Evolutionary conservation across 2,797 vertebrate genomes (phyloP).

Genomic region (Anguilla obscura): DNA sequence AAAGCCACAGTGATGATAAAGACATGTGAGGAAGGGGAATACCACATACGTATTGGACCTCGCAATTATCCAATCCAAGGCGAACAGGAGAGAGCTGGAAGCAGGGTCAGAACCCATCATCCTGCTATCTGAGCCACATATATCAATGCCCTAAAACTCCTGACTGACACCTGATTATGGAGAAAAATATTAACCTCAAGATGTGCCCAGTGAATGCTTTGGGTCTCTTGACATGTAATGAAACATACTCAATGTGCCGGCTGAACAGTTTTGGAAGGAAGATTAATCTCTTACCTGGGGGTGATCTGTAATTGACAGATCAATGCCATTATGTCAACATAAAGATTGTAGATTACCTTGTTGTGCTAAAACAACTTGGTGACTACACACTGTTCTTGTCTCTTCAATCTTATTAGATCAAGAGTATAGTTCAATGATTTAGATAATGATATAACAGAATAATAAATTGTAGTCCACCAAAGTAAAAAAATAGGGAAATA

Average conservation of each 20-base stretch:
- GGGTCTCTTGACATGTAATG: slow-evolving; percentile 31
- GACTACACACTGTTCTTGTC: slow-evolving; percentile 17
- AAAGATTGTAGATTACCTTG: slow-evolving; percentile 33
- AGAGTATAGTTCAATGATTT: slow-evolving; percentile 19
- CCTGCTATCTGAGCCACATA: slow-evolving; percentile 1
- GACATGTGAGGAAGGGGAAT: neutral
- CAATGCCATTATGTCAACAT: slow-evolving; percentile 25
- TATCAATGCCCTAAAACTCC: slow-evolving; percentile 1
- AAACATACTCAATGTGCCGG: neutral
- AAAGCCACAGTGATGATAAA: slow-evolving; percentile 12
- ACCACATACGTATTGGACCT: neutral
- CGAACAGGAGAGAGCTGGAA: neutral
- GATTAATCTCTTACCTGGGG: slow-evolving; percentile 24
- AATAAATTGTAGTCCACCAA: neutral
- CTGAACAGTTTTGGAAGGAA: slow-evolving; percentile 30
- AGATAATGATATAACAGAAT: neutral
- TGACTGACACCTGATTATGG: slow-evolving; percentile 28
- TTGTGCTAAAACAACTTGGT: slow-evolving; percentile 28
- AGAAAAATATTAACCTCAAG: slow-evolving; percentile 35
- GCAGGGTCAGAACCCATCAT: slow-evolving; percentile 13
- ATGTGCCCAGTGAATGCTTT: slow-evolving; percentile 27
- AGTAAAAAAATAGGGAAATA: too few species aligned
- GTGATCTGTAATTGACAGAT: slow-evolving; percentile 30
- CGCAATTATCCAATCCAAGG: neutral
- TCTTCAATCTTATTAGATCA: slow-evolving; percentile 12